Evolutionary conservation across 2,797 vertebrate species (phyloP).

Genomic region (Cyclopterus lumpus): DNA sequence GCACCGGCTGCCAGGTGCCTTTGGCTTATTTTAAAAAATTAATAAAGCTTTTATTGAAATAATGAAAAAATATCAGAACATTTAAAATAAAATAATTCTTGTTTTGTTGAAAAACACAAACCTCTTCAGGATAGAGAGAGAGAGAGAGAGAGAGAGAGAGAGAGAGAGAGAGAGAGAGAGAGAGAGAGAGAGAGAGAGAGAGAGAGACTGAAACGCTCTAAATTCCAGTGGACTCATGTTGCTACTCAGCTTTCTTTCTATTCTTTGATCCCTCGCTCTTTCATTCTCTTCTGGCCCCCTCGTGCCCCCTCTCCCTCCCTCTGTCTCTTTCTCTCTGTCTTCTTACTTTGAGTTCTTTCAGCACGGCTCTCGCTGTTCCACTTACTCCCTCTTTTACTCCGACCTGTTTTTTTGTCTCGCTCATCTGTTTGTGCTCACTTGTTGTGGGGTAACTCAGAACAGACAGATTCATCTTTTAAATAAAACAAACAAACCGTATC

Average conservation of each 20-base stretch:
- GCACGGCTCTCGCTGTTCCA: slow-evolving; percentile 14
- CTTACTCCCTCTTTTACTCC: slow-evolving; percentile 15
- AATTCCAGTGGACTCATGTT: slow-evolving; percentile 47
- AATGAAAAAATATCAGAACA: no score
- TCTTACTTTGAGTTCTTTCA: slow-evolving; percentile 16
- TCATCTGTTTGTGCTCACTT: slow-evolving; percentile 8
- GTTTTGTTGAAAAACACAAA: no score
- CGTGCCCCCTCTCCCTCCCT: background rate
- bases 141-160: no score
- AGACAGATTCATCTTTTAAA: slow-evolving; percentile 22
- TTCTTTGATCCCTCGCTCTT: slow-evolving; percentile 36
- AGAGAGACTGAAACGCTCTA: background rate
- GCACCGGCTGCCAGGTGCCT: no score
- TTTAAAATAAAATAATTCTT: no score
- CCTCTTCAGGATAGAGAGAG: no score
- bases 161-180: background rate
- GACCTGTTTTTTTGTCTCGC: slow-evolving; percentile 9
- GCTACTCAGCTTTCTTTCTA: slow-evolving; percentile 43
- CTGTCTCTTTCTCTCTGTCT: background rate
- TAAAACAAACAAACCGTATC: background rate
- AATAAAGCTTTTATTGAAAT: no score
- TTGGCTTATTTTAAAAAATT: no score
- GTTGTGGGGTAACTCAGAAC: slow-evolving; percentile 19
- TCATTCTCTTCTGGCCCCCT: slow-evolving; percentile 18
- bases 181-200: background rate